These are phyloP conservation scores for Dorcus hopei DNA, from an alignment of 2,888 invertebrate genomes.

Conservation along the genomic window DNA sequence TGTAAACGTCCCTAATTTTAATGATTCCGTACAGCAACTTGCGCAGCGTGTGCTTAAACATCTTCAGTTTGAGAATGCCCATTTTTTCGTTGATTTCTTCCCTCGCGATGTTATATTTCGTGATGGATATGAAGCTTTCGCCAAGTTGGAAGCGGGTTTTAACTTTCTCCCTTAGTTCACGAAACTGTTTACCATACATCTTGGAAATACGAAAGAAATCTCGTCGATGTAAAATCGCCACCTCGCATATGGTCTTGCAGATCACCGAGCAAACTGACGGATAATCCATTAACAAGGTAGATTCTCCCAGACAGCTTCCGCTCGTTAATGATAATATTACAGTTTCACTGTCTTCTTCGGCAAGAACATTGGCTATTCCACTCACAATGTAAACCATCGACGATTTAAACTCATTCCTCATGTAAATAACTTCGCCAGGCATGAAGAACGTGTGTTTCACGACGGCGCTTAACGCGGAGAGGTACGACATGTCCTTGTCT, in stretches of 20 bases:
- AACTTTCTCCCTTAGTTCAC: not conserved
- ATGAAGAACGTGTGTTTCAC: constrained; percentile 15
- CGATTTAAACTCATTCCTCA: constrained; percentile 20
- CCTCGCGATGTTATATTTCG: constrained; percentile 2
- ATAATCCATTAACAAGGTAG: constrained; percentile 20
- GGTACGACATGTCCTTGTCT: constrained; percentile 18
- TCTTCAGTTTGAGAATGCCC: constrained; percentile 18
- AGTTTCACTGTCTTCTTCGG: constrained; percentile 32
- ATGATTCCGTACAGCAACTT: constrained; percentile 5
- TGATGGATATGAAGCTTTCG: not conserved
- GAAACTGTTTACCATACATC: constrained; percentile 19
- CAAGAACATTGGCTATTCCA: constrained; percentile 30
- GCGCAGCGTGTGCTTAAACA: constrained; percentile 16
- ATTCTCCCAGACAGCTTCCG: constrained; percentile 30
- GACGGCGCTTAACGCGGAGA: constrained; percentile 14
- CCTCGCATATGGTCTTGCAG: constrained; percentile 26
- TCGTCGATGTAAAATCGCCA: constrained; percentile 21
- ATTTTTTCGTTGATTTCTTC: not conserved
- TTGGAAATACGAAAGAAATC: constrained; percentile 20
- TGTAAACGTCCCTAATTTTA: constrained; percentile 5
- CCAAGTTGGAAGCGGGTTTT: not conserved
- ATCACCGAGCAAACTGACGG: constrained; percentile 28
- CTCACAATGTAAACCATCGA: constrained; percentile 29
- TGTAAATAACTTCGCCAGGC: constrained; percentile 27
- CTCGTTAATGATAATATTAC: constrained; percentile 30